Evolutionary conservation across 2,888 invertebrate genomes (phyloP).

Genomic region (Tetramorium bicarinatum): DNA sequence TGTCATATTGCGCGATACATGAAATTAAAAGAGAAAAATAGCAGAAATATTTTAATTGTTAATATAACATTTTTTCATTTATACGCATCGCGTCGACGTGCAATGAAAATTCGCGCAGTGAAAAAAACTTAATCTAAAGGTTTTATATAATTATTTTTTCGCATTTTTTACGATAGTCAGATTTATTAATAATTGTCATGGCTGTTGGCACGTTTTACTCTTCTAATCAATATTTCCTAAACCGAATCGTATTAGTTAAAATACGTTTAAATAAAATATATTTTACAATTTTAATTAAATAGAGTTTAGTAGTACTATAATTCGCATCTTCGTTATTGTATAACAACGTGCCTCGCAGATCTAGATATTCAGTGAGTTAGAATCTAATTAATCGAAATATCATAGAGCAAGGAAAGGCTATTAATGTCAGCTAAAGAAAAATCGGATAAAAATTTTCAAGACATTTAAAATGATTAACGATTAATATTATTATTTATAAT

Average conservation of each 20-base stretch:
- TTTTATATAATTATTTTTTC: slow-evolving; percentile 23
- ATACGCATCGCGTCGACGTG: slow-evolving; percentile 17
- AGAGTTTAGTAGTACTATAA: slow-evolving; percentile 59
- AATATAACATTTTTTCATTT: slow-evolving; percentile 2
- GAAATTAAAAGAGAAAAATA: background rate
- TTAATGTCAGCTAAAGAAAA: too few species aligned
- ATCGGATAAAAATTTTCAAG: too few species aligned
- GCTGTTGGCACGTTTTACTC: slow-evolving; percentile 55
- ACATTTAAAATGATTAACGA: too few species aligned
- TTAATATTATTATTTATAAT: too few species aligned
- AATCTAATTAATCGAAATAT: slow-evolving; percentile 52
- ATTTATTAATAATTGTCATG: slow-evolving; percentile 73
- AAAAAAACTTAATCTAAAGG: slow-evolving; percentile 30
- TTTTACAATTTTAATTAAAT: slow-evolving; percentile 60
- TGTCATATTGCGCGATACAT: background rate
- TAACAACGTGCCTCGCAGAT: slow-evolving; percentile 70
- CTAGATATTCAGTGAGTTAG: slow-evolving; percentile 64
- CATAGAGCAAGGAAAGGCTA: background rate
- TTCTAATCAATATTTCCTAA: slow-evolving; percentile 57
- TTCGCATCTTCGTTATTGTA: slow-evolving; percentile 49
- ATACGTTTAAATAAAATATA: slow-evolving; percentile 57
- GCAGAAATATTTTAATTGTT: background rate
- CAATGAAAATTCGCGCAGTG: slow-evolving; percentile 13
- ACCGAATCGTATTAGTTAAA: slow-evolving; percentile 36
- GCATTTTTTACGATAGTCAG: slow-evolving; percentile 60